Base-by-base conservation (phyloP, 2,113 vertebrate species). In the Elgaria multicarinata region DNA sequence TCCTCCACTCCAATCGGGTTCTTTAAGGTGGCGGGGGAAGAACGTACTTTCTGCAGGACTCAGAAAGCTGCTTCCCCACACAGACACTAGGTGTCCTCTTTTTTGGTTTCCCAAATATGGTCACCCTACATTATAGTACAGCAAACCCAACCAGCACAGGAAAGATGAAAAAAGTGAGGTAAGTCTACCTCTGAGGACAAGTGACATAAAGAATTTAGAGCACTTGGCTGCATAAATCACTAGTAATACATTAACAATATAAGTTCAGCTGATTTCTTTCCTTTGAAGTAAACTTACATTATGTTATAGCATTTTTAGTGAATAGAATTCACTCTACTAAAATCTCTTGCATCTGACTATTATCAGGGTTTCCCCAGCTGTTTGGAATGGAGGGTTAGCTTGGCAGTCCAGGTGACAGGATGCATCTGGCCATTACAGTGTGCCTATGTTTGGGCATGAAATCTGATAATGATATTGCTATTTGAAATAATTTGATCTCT, bases 361-460 rank as follows among this genome's bases (percentile, higher is more conserved):
- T 64, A 83, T 80, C 36, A 90, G 42, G 82, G 36, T 50, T 91
- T 89, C 89, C 67, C 67, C 77, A 1, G 39, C 46, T 81, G 85
- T 8, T 78, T 93, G 92, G 88, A 94, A 26, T 20, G 90, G 88
- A 87, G 92, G 83, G 83, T 92, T 7, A 22, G 58, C 13, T 79
- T 79, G 8, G 39, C 90, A 22, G 24, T 91, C 66, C 90, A 80
- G 64, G n/a, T 76, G 77, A 42, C 28, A 69, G 89, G 88, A 36
- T 87, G 58, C n/a, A 69, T n/a, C 77, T 4, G 62, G 66, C 81
- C 2, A 24, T 31, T 28, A 78, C 7, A 79, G 72, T 91, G 46
- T 26, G 39, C 36, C 33, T 24, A 67, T 53, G 44, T 33, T 76
- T 36, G 46, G 55, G 39, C 64, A 85, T 39, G 46, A 36, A 85